Evolutionary conservation across 2,113 vertebrate genomes (phyloP).

Genomic region (Verasper variegatus): DNA sequence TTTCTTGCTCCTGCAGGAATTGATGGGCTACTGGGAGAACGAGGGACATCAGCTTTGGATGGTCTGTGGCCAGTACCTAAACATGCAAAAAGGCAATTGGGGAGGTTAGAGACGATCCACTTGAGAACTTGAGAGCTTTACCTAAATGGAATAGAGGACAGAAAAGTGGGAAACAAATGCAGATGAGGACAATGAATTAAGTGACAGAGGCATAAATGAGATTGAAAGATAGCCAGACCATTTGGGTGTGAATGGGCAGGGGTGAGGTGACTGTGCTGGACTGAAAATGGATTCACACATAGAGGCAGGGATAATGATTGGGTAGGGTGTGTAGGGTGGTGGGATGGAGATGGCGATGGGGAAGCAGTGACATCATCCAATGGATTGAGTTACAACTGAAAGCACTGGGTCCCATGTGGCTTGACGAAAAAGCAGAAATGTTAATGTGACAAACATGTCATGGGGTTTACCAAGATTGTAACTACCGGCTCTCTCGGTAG

Average conservation of each 20-base stretch:
- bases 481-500: slow-evolving; percentile 74
- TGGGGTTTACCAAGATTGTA: slow-evolving; percentile 79
- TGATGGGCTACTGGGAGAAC: slow-evolving; percentile 66
- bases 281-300: slow-evolving; percentile 64
- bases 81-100: slow-evolving; percentile 67
- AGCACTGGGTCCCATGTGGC: slow-evolving; percentile 61
- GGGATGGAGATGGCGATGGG: slow-evolving; percentile 69
- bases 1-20: slow-evolving; percentile 61
- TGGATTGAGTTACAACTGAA: slow-evolving; percentile 66
- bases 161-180: too few species aligned
- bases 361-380: slow-evolving; percentile 72
- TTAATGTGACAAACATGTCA: slow-evolving; percentile 69
- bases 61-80: slow-evolving; percentile 66
- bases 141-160: slow-evolving; percentile 57
- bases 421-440: slow-evolving; percentile 74
- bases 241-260: slow-evolving; percentile 41
- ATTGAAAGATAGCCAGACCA: slow-evolving; percentile 42
- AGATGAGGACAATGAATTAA: slow-evolving; percentile 55
- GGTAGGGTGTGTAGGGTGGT: slow-evolving; percentile 55
- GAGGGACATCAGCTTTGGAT: slow-evolving; percentile 56
- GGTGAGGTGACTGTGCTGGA: slow-evolving; percentile 52
- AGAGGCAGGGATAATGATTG: slow-evolving; percentile 59
- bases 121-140: slow-evolving; percentile 27
- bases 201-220: slow-evolving; percentile 55
- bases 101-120: slow-evolving; percentile 37